Percentiles rank a stretch among this genome's conserved stretches.
phyloP scores from a whole-genome alignment of 2,797 vertebrate genomes.

The Echiichthys vipera region DNA sequence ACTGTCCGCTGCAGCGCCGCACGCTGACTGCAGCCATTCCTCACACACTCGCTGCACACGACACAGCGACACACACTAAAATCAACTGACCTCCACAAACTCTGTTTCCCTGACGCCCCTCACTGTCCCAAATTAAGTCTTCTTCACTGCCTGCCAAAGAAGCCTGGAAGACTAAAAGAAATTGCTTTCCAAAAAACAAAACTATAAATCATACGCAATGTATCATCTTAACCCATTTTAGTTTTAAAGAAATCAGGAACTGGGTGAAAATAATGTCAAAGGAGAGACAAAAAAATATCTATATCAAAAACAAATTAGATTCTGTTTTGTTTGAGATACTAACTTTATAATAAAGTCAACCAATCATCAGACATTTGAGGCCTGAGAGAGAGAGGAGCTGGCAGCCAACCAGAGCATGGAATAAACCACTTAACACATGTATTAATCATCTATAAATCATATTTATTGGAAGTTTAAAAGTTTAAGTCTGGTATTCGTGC shows the following conservation, averaged over 20 bases:
- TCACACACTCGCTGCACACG: conserved; percentile 21
- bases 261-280: neutral
- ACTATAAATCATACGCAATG: conserved; percentile 1
- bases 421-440: neutral
- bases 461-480: too few species aligned
- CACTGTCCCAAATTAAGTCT: conserved; percentile 38
- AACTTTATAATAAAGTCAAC: neutral
- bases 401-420: neutral
- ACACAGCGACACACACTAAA: conserved; percentile 16
- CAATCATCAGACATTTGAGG: too few species aligned
- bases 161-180: conserved; percentile 2
- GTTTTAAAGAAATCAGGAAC: neutral
- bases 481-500: too few species aligned
- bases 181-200: conserved; percentile 16
- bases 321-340: neutral
- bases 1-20: neutral
- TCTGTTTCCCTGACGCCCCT: conserved; percentile 10
- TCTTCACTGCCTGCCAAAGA: conserved; percentile 17
- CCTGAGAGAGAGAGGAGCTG: too few species aligned
- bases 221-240: neutral
- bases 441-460: too few species aligned
- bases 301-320: neutral
- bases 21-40: conserved; percentile 36
- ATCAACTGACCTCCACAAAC: conserved; percentile 36
- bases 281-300: neutral